Conservation (phyloP, 2,888 invertebrate genomes). For the Acronicta aceris region DNA sequence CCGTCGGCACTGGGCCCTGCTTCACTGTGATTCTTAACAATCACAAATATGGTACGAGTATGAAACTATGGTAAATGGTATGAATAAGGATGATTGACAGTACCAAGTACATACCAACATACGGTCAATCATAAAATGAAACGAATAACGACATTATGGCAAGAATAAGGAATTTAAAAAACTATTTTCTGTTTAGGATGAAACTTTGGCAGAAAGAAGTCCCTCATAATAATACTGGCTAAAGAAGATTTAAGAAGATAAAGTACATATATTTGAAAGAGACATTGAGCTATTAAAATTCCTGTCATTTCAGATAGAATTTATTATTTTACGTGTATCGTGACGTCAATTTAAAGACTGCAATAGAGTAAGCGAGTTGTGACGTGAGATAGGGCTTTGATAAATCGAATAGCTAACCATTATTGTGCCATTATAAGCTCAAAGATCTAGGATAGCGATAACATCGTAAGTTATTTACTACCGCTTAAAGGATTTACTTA, state of each 20-base stretch:
- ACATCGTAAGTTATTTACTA: background rate
- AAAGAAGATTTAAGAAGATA: no score
- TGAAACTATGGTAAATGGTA: no score
- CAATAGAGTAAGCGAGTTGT: slow-evolving; percentile 14
- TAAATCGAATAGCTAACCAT: slow-evolving; percentile 25
- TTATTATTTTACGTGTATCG: background rate
- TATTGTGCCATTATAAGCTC: slow-evolving; percentile 23
- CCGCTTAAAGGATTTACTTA: slow-evolving; percentile 27
- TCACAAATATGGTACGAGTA: no score
- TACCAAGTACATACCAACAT: no score
- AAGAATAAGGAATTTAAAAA: no score
- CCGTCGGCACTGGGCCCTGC: background rate
- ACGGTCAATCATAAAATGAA: no score
- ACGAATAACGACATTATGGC: no score
- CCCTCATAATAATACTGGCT: no score
- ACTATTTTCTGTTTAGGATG: no score
- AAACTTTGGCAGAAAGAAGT: no score
- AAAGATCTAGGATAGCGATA: slow-evolving; percentile 35
- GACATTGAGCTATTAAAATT: background rate
- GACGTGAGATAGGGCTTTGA: slow-evolving; percentile 8
- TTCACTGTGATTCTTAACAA: background rate
- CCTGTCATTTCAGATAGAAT: background rate
- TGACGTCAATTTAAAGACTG: slow-evolving; percentile 10
- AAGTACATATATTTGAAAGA: background rate
- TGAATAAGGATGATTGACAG: no score